Evolutionary conservation across 2,888 invertebrate species (phyloP).

Genomic region (Entomobrya multifasciata): DNA sequence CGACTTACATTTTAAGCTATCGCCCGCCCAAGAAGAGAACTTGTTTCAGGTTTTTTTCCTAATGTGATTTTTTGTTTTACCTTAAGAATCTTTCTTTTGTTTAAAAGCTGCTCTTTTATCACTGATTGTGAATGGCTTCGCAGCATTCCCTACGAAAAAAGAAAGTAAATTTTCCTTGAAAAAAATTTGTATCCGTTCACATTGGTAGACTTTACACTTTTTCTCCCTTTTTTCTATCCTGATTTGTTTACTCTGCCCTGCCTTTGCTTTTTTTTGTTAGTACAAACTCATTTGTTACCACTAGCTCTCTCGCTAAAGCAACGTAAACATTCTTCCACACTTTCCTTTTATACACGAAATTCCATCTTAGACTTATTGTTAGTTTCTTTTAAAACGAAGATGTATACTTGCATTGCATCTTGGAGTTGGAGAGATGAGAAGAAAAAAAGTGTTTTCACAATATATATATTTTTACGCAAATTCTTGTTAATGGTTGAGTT

Average conservation of each 20-base stretch:
- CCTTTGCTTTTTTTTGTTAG: constrained; percentile 37
- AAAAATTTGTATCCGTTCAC: neutral
- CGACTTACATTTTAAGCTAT: constrained; percentile 46
- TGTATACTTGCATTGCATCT: neutral
- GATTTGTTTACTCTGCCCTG: constrained; percentile 55
- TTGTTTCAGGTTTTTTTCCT: constrained; percentile 45
- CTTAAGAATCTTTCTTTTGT: constrained; percentile 25
- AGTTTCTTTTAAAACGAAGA: neutral
- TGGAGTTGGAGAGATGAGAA: too few species aligned
- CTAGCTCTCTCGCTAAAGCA: constrained; percentile 18
- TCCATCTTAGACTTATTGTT: too few species aligned
- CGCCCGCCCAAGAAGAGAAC: constrained; percentile 1
- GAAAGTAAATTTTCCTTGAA: constrained; percentile 54
- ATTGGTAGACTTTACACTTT: neutral
- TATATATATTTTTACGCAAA: constrained; percentile 63
- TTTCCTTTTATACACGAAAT: too few species aligned
- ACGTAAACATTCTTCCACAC: constrained; percentile 32
- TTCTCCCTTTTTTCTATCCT: constrained; percentile 10
- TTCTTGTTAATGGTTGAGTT: constrained; percentile 62
- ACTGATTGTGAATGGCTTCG: constrained; percentile 38
- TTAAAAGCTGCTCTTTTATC: constrained; percentile 51
- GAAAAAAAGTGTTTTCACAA: constrained; percentile 45
- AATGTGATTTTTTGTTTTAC: constrained; percentile 47
- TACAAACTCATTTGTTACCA: constrained; percentile 65
- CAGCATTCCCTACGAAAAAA: constrained; percentile 34